Conservation (phyloP, 1,140 invertebrate species). For the Bradynema listronoti region DNA sequence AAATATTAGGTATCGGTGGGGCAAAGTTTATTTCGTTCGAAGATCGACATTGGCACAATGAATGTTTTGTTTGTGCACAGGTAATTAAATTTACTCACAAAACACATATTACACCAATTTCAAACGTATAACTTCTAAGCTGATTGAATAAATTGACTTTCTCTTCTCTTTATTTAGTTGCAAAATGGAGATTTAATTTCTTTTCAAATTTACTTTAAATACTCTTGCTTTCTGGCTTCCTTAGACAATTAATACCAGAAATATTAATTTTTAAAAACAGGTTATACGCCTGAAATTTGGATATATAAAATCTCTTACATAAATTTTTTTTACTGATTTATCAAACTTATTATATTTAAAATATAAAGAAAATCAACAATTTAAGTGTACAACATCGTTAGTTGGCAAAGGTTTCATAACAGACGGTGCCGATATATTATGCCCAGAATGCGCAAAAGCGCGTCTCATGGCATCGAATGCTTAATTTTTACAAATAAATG, state of each 20-base stretch:
- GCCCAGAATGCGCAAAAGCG: constrained; percentile 90
- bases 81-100: neutral
- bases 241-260: too few species aligned
- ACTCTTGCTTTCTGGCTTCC: constrained; percentile 58
- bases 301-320: too few species aligned
- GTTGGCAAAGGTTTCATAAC: constrained; percentile 98
- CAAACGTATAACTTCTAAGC: neutral
- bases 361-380: too few species aligned
- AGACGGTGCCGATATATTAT: constrained; percentile 89
- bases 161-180: neutral
- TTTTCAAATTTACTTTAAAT: constrained; percentile 8
- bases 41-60: constrained; percentile 98
- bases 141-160: neutral
- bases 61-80: constrained; percentile 70
- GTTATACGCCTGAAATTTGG: too few species aligned
- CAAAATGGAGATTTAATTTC: neutral
- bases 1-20: constrained; percentile 78
- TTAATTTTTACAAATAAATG: constrained; percentile 8
- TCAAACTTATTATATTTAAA: too few species aligned
- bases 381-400: constrained; percentile 82
- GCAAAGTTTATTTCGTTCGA: constrained; percentile 99
- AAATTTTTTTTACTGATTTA: too few species aligned
- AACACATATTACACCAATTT: neutral
- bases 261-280: too few species aligned
- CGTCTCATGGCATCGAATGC: constrained; percentile 45